A percentile compares a stretch with the other conserved stretches of the same genome.
Evolutionary conservation across 2,888 invertebrate genomes (phyloP).

Genomic region (Megaustenia siamemsis): DNA sequence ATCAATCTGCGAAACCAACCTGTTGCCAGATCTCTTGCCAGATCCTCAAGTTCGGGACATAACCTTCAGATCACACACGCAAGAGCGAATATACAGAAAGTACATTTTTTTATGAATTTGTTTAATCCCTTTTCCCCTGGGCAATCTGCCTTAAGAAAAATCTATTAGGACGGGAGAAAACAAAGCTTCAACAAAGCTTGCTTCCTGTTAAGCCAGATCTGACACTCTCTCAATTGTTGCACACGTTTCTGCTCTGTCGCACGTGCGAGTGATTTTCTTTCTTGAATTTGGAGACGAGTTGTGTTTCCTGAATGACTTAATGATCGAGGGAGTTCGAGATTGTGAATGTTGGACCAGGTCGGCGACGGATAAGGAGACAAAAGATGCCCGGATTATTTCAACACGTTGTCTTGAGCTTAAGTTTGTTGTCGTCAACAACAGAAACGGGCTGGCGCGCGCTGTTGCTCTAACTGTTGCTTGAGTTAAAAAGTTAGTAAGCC

Average conservation of each 20-base stretch:
- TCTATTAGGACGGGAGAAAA: neutral
- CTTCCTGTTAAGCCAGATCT: neutral
- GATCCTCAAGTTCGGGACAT: neutral
- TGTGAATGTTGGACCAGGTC: neutral
- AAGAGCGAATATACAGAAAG: neutral
- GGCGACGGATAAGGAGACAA: neutral
- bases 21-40: neutral
- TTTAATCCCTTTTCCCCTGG: neutral
- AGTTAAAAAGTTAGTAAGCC: too few species aligned
- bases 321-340: neutral
- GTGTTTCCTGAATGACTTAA: neutral
- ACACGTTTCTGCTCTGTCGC: neutral
- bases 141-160: neutral
- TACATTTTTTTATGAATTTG: neutral
- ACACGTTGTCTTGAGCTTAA: neutral
- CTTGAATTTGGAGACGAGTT: neutral
- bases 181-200: neutral
- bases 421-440: constrained; percentile 1
- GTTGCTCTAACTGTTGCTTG: neutral
- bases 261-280: neutral
- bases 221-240: neutral
- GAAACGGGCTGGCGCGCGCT: neutral
- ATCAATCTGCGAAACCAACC: too few species aligned
- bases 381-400: neutral
- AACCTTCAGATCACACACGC: neutral